Base-by-base conservation (phyloP, 2,797 vertebrate genomes). In the Danio jaintianensis region DNA sequence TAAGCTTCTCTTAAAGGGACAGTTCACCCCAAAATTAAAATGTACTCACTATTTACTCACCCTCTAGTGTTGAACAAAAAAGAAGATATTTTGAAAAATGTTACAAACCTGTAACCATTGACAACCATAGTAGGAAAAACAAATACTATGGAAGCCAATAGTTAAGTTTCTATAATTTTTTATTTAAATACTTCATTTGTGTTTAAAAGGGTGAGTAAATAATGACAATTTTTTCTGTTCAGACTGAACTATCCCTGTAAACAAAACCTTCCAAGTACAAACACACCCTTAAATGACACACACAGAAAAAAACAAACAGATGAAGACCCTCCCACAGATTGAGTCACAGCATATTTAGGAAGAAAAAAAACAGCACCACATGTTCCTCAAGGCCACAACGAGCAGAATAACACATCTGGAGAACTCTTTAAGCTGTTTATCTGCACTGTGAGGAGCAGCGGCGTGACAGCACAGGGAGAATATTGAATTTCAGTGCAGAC, bases 321-420 rank as follows among this genome's bases (percentile, higher is more conserved):
- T n/a, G 6, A 61, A 69, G 45, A 66, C 50, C 76, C 13, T 62
- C 67, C 18, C 67, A 48, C 16, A 45, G 55, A 40, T 38, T 42
- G 38, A 62, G 55, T 47, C 53, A 36, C 48, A 8, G 72, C 69
- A 53, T 55, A 50, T 64, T 61, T 66, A 53, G 36, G n/a, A 63
- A 67, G 61, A 73, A 52, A 72, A 73, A 52, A 71, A 66, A 73
- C 2, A 7, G 20, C 58, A 36, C 38, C 62, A 58, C 16, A 63
- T 64, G 68, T 48, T 80, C n/a, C 40, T 66, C 59, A 64, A 53
- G 68, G 68, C 58, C 48, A 72, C 45, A 64, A 63, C 20, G 38
- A 63, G 47, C 38, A 55, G 59, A 79, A 72, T 64, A 72, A 72
- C 58, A 79, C 78, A 79, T 79, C 58, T 72, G 69, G 58, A 56